Evolutionary conservation across 2,888 invertebrate genomes (phyloP).

Genomic region (Melipona bicolor): DNA sequence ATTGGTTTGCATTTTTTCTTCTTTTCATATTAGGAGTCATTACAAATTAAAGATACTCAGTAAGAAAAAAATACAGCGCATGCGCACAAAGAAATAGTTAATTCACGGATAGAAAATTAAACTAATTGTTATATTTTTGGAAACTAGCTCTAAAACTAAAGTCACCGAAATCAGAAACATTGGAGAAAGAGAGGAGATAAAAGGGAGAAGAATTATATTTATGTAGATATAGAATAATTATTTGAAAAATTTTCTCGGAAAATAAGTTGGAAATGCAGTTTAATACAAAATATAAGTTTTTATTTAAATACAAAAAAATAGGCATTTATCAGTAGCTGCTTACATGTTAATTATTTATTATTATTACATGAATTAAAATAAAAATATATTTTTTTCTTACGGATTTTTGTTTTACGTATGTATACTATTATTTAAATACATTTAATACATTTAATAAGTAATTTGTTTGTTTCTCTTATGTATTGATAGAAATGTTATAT

Average conservation of each 20-base stretch:
- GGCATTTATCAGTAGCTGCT: not conserved
- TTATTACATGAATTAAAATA: not conserved
- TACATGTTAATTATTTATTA: not conserved
- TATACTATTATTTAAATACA: not conserved
- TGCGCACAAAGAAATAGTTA: not conserved
- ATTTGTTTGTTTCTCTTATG: not conserved
- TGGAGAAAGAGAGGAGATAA: not conserved
- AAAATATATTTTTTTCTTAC: not conserved
- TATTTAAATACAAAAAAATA: conserved; percentile 15
- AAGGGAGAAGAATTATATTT: not conserved
- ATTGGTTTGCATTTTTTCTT: too few relatives aligned
- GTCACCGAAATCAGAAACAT: not conserved
- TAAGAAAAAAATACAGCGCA: not conserved
- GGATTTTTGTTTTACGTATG: not conserved
- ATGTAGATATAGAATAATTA: not conserved
- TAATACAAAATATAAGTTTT: not conserved
- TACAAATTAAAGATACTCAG: not conserved
- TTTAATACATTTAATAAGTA: not conserved
- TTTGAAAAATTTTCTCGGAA: not conserved
- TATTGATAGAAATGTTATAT: conserved; percentile 5
- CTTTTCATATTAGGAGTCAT: too few relatives aligned
- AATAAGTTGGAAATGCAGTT: not conserved
- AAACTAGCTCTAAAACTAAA: not conserved
- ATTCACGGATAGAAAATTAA: not conserved
- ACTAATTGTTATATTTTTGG: not conserved